A percentile compares a stretch with the other conserved stretches of the same genome.
These are phyloP conservation scores for Neotoxoptera formosana DNA, from an alignment of 1,140 invertebrate species.

Conservation along the genomic window DNA sequence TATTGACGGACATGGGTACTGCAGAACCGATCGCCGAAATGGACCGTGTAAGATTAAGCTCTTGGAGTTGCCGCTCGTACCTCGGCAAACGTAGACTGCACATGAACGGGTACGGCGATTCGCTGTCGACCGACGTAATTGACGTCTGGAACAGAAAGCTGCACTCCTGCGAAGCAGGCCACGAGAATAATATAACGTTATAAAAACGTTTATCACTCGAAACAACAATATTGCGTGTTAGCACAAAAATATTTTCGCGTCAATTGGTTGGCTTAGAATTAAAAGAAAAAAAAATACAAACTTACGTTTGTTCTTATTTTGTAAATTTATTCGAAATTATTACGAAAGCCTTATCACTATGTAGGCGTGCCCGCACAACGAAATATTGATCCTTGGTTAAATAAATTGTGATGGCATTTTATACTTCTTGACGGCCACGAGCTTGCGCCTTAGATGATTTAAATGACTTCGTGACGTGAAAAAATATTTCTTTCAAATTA, in stretches of 20 bases:
- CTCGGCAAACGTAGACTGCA: background rate
- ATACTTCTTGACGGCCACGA: background rate
- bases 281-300: background rate
- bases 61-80: background rate
- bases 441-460: background rate
- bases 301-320: background rate
- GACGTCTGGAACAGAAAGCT: background rate
- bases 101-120: background rate
- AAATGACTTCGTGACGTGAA: background rate
- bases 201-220: background rate
- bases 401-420: background rate
- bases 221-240: background rate
- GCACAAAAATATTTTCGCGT: too few species aligned
- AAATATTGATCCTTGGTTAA: background rate
- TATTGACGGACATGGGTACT: background rate
- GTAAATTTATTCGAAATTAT: background rate
- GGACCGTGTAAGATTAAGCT: background rate
- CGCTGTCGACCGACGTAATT: background rate
- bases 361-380: background rate
- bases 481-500: background rate
- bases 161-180: too few species aligned
- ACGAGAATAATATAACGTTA: background rate
- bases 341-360: background rate
- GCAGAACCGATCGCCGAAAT: background rate
- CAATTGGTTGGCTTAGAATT: too few species aligned